phyloP scores from a whole-genome alignment of 1,140 invertebrate species.

The Drosophila varians region DNA sequence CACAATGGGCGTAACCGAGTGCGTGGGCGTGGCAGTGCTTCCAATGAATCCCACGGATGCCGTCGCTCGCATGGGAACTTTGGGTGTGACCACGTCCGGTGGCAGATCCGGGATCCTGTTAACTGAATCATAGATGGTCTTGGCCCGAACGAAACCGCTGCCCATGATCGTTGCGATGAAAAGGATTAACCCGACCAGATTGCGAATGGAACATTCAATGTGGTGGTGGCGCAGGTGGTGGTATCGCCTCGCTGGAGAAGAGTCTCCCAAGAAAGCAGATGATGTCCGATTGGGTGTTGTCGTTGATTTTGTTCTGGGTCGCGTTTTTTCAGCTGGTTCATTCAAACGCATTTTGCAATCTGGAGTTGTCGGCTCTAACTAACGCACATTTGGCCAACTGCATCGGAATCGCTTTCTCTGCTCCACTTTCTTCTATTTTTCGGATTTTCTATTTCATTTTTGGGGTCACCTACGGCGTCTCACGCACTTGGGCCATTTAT shows the following conservation, averaged over 20 bases:
- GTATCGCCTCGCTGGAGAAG: constrained; percentile 8
- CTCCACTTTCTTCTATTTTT: not conserved
- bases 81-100: constrained; percentile 6
- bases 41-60: not conserved
- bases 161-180: constrained; percentile 61
- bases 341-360: constrained; percentile 78
- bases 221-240: constrained; percentile 2
- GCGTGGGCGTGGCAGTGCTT: constrained; percentile 13
- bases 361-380: constrained; percentile 67
- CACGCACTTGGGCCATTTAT: constrained; percentile 49
- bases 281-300: constrained; percentile 15
- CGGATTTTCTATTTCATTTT: not conserved
- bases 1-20: not conserved
- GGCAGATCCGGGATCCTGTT: constrained; percentile 22
- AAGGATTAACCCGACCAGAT: constrained; percentile 62
- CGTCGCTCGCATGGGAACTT: constrained; percentile 6
- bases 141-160: constrained; percentile 36
- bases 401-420: constrained; percentile 60
- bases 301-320: constrained; percentile 41
- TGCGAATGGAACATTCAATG: constrained; percentile 53
- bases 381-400: constrained; percentile 75
- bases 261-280: constrained; percentile 10
- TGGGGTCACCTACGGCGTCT: constrained; percentile 41
- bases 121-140: constrained; percentile 35
- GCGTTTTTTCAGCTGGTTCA: constrained; percentile 62